These are phyloP conservation scores for Drosophila chauvacae DNA, from an alignment of 1,140 invertebrate genomes.

Conservation along the genomic window DNA sequence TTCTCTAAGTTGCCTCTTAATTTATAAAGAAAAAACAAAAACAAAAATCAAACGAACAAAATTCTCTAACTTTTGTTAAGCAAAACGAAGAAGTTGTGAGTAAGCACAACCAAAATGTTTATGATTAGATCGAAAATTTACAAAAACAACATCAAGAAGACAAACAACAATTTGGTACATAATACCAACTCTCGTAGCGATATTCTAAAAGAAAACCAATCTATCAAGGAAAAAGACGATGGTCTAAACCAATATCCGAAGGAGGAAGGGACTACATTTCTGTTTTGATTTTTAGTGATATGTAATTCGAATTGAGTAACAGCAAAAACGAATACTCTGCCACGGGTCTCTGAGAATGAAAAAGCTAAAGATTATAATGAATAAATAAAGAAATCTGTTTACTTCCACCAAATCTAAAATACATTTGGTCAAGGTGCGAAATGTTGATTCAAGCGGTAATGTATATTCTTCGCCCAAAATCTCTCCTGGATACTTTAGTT, in stretches of 20 bases:
- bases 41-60: constrained; percentile 33
- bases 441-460: constrained; percentile 3
- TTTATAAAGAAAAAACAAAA: constrained; percentile 22
- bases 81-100: constrained; percentile 41
- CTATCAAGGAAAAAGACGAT: constrained; percentile 44
- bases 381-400: constrained; percentile 82
- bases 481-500: not conserved
- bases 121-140: constrained; percentile 44
- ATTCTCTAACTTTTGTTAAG: constrained; percentile 54
- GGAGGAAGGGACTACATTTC: constrained; percentile 37
- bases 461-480: not conserved
- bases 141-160: constrained; percentile 44
- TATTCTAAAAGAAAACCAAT: constrained; percentile 76
- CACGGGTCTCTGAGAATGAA: constrained; percentile 70
- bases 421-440: not conserved
- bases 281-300: constrained; percentile 80
- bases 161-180: constrained; percentile 57
- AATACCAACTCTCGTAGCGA: constrained; percentile 71
- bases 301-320: constrained; percentile 61
- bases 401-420: constrained; percentile 63
- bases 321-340: constrained; percentile 64
- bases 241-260: constrained; percentile 30
- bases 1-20: constrained; percentile 55
- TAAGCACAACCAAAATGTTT: constrained; percentile 27
- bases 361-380: constrained; percentile 72